Base-by-base conservation (phyloP, 2,888 invertebrate species). In the Osedax fenrisi region DNA sequence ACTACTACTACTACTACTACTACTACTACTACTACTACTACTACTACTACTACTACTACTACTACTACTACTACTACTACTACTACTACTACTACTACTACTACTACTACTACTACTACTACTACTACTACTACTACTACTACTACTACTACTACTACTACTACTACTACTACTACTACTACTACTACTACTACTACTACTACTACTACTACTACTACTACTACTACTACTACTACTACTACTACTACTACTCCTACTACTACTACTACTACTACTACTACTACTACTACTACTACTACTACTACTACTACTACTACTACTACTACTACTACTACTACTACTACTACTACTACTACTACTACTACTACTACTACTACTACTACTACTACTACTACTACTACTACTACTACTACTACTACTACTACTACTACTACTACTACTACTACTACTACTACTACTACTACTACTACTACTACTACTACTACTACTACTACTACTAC, bases 81-180 rank as follows among this genome's bases (percentile, higher is more conserved):
- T 61, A 61, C 61, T 61, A 61, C 61, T 61, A 61, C 61, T 61
- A 61, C 61, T 61, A 61, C 61, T 61, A 61, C 61, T 10, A 61
- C 61, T 61, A 61, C 61, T 61, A 61, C 61, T 61, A 61, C 61
- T 61, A 61, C 61, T 61, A 61, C 61, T 61, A 61, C 61, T 61
- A 61, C 61, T 61, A 61, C 61, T 61, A 61, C 61, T 61, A 61
- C 61, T 10, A 61, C 61, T 61, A 61, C 61, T 61, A 61, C 61
- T 1, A 61, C 61, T 1, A 61, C 61, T 1, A 61, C 61, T 1
- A 61, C 61, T 1, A 61, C 61, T 1, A 61, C 61, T 1, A 61
- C 61, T 1, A 61, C 61, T 10, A 61, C 61, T 1, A 61, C 1
- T 1, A 61, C 61, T 10, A 61, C 61, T 1, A 61, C 61, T 0